phyloP scores from a whole-genome alignment of 2,888 invertebrate species.

The Philonicus albiceps region DNA sequence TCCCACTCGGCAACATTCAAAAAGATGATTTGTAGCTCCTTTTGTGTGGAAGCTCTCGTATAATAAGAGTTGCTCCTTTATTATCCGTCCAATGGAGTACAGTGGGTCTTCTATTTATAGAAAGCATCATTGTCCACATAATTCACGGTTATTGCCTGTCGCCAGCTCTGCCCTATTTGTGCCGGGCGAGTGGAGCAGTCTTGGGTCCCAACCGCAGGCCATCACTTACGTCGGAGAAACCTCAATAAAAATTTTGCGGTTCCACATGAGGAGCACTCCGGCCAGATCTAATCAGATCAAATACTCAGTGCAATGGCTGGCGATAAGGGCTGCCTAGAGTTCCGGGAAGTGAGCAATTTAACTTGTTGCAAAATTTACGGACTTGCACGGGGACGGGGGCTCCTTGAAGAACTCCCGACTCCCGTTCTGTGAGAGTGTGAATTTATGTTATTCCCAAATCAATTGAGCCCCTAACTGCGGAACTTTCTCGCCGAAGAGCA shows the following conservation, averaged over 20 bases:
- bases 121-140: slow-evolving; percentile 29
- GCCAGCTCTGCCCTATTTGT: slow-evolving; percentile 4
- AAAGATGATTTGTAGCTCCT: slow-evolving; percentile 33
- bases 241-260: slow-evolving; percentile 6
- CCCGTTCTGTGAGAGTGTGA: not conserved
- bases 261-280: not conserved
- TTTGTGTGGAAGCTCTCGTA: not conserved
- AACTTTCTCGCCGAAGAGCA: not conserved
- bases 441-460: not conserved
- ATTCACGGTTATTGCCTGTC: slow-evolving; percentile 31
- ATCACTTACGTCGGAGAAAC: not conserved
- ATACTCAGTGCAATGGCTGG: not conserved
- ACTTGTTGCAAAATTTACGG: not conserved
- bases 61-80: slow-evolving; percentile 38
- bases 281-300: slow-evolving; percentile 7
- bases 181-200: not conserved
- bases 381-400: not conserved
- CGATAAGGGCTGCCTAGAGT: not conserved
- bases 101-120: slow-evolving; percentile 17
- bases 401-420: not conserved
- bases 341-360: not conserved
- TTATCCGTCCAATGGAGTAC: slow-evolving; percentile 19
- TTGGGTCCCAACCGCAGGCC: not conserved
- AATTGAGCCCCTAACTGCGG: not conserved
- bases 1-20: slow-evolving; percentile 22